Evolutionary conservation across 2,113 vertebrate species (phyloP).

Genomic region (Girardinichthys multiradiatus): DNA sequence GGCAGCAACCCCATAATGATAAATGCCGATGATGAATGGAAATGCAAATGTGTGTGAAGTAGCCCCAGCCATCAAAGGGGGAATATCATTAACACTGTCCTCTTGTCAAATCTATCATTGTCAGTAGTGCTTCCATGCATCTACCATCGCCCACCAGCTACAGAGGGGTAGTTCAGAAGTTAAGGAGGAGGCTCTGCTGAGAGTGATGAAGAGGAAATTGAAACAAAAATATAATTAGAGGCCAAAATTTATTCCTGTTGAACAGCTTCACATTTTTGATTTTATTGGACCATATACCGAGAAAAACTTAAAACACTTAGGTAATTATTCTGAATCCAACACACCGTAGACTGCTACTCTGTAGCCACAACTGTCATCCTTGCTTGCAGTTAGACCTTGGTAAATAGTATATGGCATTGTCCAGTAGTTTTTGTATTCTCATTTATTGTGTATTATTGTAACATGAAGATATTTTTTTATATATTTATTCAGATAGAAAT

Average conservation of each 20-base stretch:
- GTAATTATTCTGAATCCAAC: not conserved
- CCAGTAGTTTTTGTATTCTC: no score
- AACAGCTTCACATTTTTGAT: conserved; percentile 14
- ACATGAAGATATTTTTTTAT: no score
- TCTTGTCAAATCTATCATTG: conserved; percentile 95
- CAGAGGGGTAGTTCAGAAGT: conserved; percentile 60
- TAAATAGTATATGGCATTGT: no score
- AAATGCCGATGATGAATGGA: conserved; percentile 97
- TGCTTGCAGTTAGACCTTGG: no score
- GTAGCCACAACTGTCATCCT: no score
- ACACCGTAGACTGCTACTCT: not conserved
- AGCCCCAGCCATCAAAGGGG: conserved; percentile 88
- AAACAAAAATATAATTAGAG: conserved; percentile 16
- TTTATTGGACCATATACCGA: not conserved
- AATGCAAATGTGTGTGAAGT: conserved; percentile 95
- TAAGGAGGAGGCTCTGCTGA: conserved; percentile 52
- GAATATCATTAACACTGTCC: conserved; percentile 95
- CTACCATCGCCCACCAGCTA: conserved; percentile 77
- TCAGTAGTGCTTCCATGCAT: conserved; percentile 83
- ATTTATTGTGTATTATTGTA: no score
- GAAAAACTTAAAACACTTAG: not conserved
- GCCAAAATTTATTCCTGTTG: conserved; percentile 9
- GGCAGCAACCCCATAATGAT: conserved; percentile 94
- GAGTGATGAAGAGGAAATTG: conserved; percentile 6
- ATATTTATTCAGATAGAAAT: no score